Evolutionary conservation across 2,888 invertebrate species (phyloP).

Genomic region (Pachymerium ferrugineum): DNA sequence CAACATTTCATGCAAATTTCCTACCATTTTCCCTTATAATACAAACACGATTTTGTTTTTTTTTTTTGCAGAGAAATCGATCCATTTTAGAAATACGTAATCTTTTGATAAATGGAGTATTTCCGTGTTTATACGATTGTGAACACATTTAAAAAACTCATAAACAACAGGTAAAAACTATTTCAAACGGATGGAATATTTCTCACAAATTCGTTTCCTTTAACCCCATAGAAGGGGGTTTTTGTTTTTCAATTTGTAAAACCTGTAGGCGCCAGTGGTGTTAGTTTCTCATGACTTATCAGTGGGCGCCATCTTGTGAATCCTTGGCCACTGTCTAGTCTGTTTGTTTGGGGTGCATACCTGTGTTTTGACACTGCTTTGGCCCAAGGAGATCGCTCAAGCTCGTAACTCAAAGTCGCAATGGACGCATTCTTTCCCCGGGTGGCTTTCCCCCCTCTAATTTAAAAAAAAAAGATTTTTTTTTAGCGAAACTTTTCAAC

Average conservation of each 20-base stretch:
- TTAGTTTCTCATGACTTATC: neutral
- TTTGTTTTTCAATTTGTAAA: constrained; percentile 17
- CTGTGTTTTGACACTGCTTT: constrained; percentile 1
- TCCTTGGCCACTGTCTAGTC: constrained; percentile 15
- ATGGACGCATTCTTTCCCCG: neutral
- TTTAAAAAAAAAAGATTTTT: too few relatives aligned
- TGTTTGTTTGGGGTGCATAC: constrained; percentile 18
- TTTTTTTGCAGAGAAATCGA: too few relatives aligned
- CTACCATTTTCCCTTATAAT: neutral
- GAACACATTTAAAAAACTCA: neutral
- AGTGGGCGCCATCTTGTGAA: constrained; percentile 7
- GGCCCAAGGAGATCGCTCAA: constrained; percentile 10
- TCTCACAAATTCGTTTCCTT: too few relatives aligned
- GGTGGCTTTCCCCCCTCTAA: neutral
- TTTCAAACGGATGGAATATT: too few relatives aligned
- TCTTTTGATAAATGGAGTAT: too few relatives aligned
- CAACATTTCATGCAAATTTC: neutral
- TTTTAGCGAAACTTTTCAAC: too few relatives aligned
- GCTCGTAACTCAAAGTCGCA: neutral
- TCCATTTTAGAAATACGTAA: too few relatives aligned
- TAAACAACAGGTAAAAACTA: neutral
- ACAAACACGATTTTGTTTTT: neutral
- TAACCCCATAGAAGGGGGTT: too few relatives aligned
- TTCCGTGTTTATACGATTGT: too few relatives aligned
- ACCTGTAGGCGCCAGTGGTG: neutral